Evolutionary conservation across 1,140 invertebrate species (phyloP), one percentile per base, ranked within the genome.

Genomic region (Dendroctonus valens): DNA sequence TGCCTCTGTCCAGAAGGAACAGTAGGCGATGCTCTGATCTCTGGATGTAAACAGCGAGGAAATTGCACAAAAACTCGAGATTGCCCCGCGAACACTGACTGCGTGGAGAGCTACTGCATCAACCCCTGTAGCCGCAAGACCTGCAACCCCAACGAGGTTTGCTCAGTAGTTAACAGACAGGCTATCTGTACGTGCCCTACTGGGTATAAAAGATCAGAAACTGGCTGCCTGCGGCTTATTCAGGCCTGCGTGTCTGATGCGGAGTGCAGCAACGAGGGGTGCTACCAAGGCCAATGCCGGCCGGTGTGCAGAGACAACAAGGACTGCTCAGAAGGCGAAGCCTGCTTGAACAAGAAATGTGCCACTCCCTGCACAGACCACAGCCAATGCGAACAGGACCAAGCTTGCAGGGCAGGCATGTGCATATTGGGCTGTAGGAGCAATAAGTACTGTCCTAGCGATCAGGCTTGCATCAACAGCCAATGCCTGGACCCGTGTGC

Each of bases 401-500:
- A 94, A 79, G 91, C 91, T n/a, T 96, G 93, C 75, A 79, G 89
- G 2, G 85, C 83, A 58, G 90, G 90, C 8, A 83, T 88, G 53
- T 96, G 93, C 71, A 81, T 89, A 5, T 78, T 93, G 41, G 93
- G 93, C 37, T 96, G 93, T 74, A 84, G 92, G 75, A 86, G 84
- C 66, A 91, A 93, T 74, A 85, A 86, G 73, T 90, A 94, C 70
- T 96, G 94, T 75, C 81, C 83, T 6, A 81, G 79, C 12, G 82
- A 87, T 55, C 83, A 93, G 75, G 87, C 91, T 3, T 96, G 93
- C 74, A 84, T 94, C 14, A 88, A 91, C 55, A 91, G 89, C 73
- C 90, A 89, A 78, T 96, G 93, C 77, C 81, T 87, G 75, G 88
- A 95, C 82, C 91, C 92, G 14, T 96, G 93, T 74, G 79, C 86